Percentiles rank a stretch among this genome's conserved stretches.
Conservation (phyloP, 2,888 invertebrate species). For the Patella pellucida region DNA sequence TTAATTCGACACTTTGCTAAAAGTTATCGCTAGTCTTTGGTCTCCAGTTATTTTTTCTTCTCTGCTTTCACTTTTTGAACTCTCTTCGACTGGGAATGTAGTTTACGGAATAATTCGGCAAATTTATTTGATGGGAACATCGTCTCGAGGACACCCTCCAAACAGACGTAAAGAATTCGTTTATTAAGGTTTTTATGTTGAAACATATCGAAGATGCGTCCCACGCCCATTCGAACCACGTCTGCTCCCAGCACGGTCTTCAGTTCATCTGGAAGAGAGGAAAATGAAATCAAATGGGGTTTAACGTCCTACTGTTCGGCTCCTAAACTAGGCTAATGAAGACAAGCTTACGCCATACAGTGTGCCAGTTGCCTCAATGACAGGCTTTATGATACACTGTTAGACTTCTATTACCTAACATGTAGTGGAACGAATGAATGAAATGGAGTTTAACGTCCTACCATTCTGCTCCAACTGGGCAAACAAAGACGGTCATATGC, state of each 20-base stretch:
- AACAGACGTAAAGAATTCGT: constrained; percentile 84
- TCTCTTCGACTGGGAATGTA: constrained; percentile 76
- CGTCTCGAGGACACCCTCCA: constrained; percentile 85
- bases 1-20: no score
- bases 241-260: constrained; percentile 91
- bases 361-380: no score
- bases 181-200: constrained; percentile 89
- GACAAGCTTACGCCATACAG: no score
- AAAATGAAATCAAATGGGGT: not conserved
- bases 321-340: no score
- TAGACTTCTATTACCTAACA: no score
- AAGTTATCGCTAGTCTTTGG: no score
- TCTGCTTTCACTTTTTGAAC: constrained; percentile 26
- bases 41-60: constrained; percentile 17
- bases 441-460: not conserved
- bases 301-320: no score
- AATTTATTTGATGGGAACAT: constrained; percentile 86
- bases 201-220: constrained; percentile 88
- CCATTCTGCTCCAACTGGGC: no score
- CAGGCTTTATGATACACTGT: no score
- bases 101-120: constrained; percentile 79
- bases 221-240: constrained; percentile 85
- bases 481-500: no score
- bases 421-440: not conserved
- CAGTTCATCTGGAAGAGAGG: constrained; percentile 81